Base-by-base conservation (phyloP, 2,888 invertebrate genomes). In the Polydesmus complanatus region DNA sequence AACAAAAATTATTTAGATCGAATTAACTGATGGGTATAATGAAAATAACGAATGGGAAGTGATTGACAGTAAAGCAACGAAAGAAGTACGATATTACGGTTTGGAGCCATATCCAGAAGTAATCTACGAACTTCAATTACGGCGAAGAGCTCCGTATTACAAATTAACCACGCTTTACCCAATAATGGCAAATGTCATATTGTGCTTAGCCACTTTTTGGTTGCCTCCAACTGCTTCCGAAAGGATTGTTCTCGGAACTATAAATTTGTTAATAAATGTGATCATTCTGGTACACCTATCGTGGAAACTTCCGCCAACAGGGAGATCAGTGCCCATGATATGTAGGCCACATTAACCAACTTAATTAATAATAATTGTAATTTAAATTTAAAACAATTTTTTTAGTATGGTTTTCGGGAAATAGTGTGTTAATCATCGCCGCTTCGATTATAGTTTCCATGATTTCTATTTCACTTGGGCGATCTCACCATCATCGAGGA, bases 201-300 rank as follows among this genome's bases (percentile, higher is more conserved):
- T 84, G 68, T 81, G 80, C 0, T 72, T 84, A 53, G 72, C 80
- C 21, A 76, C 77, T 1, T 85, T 84, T 70, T 82, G 82, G 81
- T 68, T 84, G 54, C 83, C 84, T 0, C 81, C 83, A 0, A 79
- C 81, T 66, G 79, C 82, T 66, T 81, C 81, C n/a, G 83, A 83
- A 70, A 83, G 83, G 70, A 76, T 84, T 19, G 63, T 65, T 2
- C 49, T 69, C 22, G 81, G 80, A 65, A 80, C 80, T 5, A 75
- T 79, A 58, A 79, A 80, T 11, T 77, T 81, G 18, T 69, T 84
- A 0, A 76, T 83, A 54, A 79, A 81, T 49, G 77, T 78, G 18
- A 72, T 82, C 21, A 81, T 81, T 67, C 75, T 84, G 61, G 74
- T 83, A 68, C 83, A 81, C 70, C 82, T 84, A 68, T 78, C 80